Evolutionary conservation across 2,888 invertebrate genomes (phyloP).

Genomic region (Mechanitis messenoides): DNA sequence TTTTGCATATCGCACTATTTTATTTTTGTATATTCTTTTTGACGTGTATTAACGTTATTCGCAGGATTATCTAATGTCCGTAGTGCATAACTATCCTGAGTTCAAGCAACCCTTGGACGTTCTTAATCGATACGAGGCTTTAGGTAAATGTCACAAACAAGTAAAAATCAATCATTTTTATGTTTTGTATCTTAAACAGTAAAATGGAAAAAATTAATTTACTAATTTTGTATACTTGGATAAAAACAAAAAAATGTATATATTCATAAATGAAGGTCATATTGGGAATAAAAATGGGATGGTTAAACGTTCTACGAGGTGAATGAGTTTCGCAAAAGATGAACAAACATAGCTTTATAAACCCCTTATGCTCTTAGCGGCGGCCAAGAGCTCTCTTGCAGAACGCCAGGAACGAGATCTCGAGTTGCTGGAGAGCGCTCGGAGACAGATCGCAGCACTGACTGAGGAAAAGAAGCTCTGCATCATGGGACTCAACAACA

Average conservation of each 20-base stretch:
- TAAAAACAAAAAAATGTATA: too few relatives aligned
- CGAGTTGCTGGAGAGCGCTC: constrained; percentile 74
- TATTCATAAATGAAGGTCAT: too few relatives aligned
- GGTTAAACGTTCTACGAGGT: too few relatives aligned
- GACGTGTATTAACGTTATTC: background rate
- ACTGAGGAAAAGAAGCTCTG: constrained; percentile 79
- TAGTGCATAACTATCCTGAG: constrained; percentile 71
- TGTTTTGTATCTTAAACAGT: background rate
- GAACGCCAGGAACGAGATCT: constrained; percentile 75
- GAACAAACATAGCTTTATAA: background rate
- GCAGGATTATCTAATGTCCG: constrained; percentile 76
- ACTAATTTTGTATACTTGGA: too few relatives aligned
- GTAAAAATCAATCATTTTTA: too few relatives aligned
- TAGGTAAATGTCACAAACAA: constrained; percentile 48
- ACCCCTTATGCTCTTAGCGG: constrained; percentile 45
- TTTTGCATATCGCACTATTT: too few relatives aligned
- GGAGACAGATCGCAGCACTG: constrained; percentile 75
- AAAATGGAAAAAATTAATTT: too few relatives aligned
- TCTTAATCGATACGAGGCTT: constrained; percentile 79
- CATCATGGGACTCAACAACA: constrained; percentile 80
- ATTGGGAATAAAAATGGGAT: too few relatives aligned
- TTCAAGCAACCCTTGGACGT: constrained; percentile 78
- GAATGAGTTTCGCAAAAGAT: too few relatives aligned
- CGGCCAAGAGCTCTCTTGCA: constrained; percentile 74
- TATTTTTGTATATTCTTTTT: background rate